These are phyloP conservation scores for Limnodromus scolopaceus DNA, from an alignment of 2,797 vertebrate genomes.

Conservation along the genomic window DNA sequence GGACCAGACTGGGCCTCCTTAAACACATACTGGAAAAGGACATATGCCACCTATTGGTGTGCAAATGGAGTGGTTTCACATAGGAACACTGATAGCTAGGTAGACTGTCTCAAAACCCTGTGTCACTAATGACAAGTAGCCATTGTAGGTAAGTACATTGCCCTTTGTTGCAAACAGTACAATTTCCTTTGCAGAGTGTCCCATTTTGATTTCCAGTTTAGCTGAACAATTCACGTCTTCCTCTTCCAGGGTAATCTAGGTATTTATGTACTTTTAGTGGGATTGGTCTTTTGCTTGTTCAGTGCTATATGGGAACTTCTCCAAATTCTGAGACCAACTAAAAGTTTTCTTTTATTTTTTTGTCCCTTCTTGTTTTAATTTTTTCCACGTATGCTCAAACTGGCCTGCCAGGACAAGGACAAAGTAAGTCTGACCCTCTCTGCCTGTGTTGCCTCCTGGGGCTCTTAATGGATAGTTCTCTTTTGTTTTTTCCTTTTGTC, in stretches of 20 bases:
- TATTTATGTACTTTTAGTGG: background rate
- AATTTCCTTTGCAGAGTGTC: background rate
- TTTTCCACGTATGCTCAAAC: constrained; percentile 66
- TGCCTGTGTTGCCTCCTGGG: constrained; percentile 38
- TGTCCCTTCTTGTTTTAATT: constrained; percentile 60
- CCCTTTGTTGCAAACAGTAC: background rate
- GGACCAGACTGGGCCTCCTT: background rate
- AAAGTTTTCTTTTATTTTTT: constrained; percentile 37
- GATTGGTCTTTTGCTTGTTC: background rate
- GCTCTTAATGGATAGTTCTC: background rate
- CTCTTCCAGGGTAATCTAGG: background rate
- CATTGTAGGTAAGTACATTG: background rate
- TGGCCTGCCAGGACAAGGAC: constrained; percentile 83
- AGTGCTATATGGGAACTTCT: background rate
- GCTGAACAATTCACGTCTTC: background rate
- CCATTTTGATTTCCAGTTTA: background rate
- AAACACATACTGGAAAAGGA: background rate
- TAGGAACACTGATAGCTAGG: background rate
- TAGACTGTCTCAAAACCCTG: background rate
- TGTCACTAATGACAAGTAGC: background rate
- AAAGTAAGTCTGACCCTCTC: constrained; percentile 80
- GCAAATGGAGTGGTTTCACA: background rate
- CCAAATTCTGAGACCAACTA: constrained; percentile 49
- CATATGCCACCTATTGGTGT: background rate
- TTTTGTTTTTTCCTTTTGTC: constrained; percentile 13